Percentiles rank a stretch among this genome's conserved stretches.
Conservation (phyloP, 1,140 invertebrate species). For the Cyclargus thomasi region DNA sequence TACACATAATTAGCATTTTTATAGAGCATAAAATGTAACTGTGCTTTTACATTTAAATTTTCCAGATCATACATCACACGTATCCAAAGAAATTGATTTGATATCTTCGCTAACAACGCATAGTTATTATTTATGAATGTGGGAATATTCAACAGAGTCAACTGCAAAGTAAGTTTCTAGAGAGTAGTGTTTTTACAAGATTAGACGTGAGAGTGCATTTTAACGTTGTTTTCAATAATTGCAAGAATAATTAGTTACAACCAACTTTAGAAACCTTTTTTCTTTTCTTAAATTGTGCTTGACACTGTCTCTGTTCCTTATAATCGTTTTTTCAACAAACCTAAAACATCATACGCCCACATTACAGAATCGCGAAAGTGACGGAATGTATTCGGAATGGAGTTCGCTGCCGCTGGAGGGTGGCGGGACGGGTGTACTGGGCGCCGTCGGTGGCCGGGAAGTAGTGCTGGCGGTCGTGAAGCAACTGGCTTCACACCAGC, state of each 20-base stretch:
- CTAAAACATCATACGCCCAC: background rate
- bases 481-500: slow-evolving; percentile 86
- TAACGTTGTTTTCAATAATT: too few species aligned
- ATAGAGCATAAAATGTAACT: background rate
- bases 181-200: too few species aligned
- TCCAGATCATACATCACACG: background rate
- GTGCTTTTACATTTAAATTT: background rate
- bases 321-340: too few species aligned
- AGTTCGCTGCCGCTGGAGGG: slow-evolving; percentile 84
- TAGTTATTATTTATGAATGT: slow-evolving; percentile 81
- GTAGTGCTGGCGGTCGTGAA: slow-evolving; percentile 90
- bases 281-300: too few species aligned
- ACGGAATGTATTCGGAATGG: slow-evolving; percentile 92
- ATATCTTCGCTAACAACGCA: background rate
- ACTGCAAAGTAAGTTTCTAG: slow-evolving; percentile 77
- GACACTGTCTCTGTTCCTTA: too few species aligned
- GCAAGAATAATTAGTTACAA: too few species aligned
- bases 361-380: slow-evolving; percentile 67
- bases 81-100: background rate
- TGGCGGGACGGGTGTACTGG: slow-evolving; percentile 86
- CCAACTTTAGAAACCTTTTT: too few species aligned
- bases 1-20: too few species aligned
- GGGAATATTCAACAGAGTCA: slow-evolving; percentile 84
- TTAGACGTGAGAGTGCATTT: too few species aligned
- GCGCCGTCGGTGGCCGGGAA: slow-evolving; percentile 88